Base-by-base conservation (phyloP, 1,140 invertebrate species). In the Tetragonula clypearis region DNA sequence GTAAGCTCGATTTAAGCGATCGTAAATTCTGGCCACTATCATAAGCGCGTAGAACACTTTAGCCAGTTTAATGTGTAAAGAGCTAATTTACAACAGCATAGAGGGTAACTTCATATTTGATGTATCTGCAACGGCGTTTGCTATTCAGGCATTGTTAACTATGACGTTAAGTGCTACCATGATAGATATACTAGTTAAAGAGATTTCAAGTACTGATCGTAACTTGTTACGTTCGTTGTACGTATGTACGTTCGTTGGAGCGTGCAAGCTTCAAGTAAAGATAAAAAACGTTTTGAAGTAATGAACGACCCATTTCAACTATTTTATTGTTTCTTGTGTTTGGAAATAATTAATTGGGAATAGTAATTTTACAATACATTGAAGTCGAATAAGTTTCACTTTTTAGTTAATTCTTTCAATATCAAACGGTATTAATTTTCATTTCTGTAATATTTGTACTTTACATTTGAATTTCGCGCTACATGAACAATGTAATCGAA, bases 161-260 rank as follows among this genome's bases (percentile, higher is more conserved):
- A 78, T 79, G 87, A 82, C 87, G 82, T 88, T 88, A 86, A 86
- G 66, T 72, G 30, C 41, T 60, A 35, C 56, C 23, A 12, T 82
- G 35, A 58, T 66, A 26, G 35, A 58, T 66, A 26, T 55, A 58
- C 35, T 53, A 56, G 62, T 56, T 75, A 65, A 35, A 41, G 62
- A 55, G 35, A 73, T 85, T 23, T 74, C 68, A 81, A 75, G 77
- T 60, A 65, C 0, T 5, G 78, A 66, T 58, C 69, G 23, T 78
- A 68, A 88, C 62, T 9, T n/a, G n/a, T 71, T 60, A 35, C 49
- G 5, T 5, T 23, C 11, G 6, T 72, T 2, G 5, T 8, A 49
- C n/a, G 14, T 14, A 1, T 8, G 15, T 6, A 2, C 26, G 35
- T 35, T 3, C 35, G 35, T 62, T 62, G 60, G 2, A 12, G 23